A percentile compares a stretch with the other conserved stretches of the same genome.
Evolutionary conservation across 2,113 vertebrate species (phyloP).

Genomic region (Phylloscopus whistleri): DNA sequence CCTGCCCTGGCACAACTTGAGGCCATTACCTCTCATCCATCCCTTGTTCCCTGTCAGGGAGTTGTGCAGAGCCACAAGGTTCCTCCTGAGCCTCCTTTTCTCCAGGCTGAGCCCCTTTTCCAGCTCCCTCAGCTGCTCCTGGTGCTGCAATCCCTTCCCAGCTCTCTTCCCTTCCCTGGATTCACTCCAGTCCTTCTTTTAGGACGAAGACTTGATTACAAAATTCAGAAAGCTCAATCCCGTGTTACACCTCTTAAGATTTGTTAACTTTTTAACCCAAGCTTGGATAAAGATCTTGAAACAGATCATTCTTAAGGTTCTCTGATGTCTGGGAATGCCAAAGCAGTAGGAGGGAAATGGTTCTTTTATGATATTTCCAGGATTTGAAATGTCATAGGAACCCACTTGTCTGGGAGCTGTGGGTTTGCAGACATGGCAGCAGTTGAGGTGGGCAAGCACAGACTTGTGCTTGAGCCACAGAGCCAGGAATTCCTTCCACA

Average conservation of each 20-base stretch:
- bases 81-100: too few relatives aligned
- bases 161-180: accelerated
- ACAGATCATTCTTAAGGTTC: neutral
- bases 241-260: neutral
- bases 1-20: neutral
- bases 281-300: neutral
- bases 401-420: neutral
- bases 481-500: neutral
- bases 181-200: neutral
- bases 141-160: neutral
- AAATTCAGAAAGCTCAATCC: neutral
- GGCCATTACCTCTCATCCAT: accelerated
- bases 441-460: neutral
- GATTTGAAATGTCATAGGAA: neutral
- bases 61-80: neutral
- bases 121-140: neutral
- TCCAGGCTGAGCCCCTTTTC: too few relatives aligned
- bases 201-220: neutral
- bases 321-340: neutral
- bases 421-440: neutral
- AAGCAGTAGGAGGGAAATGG: neutral
- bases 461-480: neutral
- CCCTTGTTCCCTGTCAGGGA: neutral
- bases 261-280: neutral
- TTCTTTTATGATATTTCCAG: neutral